Evolutionary conservation across 2,888 invertebrate species (phyloP).

Genomic region (Lycophotia porphyrea): DNA sequence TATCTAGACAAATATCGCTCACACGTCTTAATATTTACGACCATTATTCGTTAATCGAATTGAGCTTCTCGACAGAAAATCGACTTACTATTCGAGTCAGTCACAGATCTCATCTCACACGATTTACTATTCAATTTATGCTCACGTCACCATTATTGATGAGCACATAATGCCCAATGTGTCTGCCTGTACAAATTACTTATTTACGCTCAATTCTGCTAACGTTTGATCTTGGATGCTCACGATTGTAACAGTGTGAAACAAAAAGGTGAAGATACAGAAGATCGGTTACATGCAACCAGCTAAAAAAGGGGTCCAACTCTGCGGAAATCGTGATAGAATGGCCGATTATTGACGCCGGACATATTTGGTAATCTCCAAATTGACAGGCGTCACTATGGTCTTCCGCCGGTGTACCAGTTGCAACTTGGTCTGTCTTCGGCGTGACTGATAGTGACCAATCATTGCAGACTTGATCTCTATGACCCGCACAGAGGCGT

Average conservation of each 20-base stretch:
- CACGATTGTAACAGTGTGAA: conserved; percentile 10
- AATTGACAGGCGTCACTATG: neutral
- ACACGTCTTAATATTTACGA: conserved; percentile 15
- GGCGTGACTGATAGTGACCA: neutral
- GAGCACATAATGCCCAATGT: conserved; percentile 35
- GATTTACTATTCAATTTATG: conserved; percentile 42
- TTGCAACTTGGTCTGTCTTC: neutral
- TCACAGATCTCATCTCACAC: conserved; percentile 29
- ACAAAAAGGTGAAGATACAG: neutral
- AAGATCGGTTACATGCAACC: neutral
- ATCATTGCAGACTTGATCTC: neutral
- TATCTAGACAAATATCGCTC: neutral
- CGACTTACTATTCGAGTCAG: conserved; percentile 25
- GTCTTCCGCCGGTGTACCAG: neutral
- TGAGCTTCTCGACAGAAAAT: conserved; percentile 12
- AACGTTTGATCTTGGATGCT: conserved; percentile 41
- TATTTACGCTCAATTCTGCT: conserved; percentile 55
- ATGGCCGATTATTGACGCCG: neutral
- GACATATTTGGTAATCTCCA: neutral
- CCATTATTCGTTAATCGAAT: conserved; percentile 28
- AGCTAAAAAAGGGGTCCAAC: neutral
- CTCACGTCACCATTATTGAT: conserved; percentile 35
- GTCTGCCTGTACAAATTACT: conserved; percentile 53
- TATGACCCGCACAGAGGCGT: neutral
- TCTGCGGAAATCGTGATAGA: neutral